Percentiles rank a stretch among this genome's conserved stretches.
Conservation (phyloP, 1,140 invertebrate species). For the Lutraria rhynchaena region DNA sequence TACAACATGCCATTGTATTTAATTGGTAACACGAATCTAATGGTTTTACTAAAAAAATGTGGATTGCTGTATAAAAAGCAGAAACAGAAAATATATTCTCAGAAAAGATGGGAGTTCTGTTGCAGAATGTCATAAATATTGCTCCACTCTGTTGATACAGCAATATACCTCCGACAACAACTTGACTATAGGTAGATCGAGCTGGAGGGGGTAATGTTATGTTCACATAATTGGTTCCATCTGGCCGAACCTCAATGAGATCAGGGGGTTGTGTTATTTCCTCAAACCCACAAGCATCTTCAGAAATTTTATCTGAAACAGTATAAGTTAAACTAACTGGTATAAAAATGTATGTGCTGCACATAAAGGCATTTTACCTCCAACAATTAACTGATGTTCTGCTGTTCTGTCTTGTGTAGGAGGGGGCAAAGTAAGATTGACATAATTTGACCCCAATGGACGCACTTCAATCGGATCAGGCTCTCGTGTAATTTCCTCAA, state of each 20-base stretch:
- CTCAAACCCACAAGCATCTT: slow-evolving; percentile 81
- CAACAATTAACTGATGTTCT: slow-evolving; percentile 52
- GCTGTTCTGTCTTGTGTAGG: slow-evolving; percentile 2
- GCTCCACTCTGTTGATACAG: no score
- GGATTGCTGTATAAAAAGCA: no score
- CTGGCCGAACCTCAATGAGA: slow-evolving; percentile 73
- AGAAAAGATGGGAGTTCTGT: no score
- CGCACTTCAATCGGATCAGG: slow-evolving; percentile 77
- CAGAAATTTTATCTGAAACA: slow-evolving; percentile 66
- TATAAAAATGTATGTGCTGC: no score
- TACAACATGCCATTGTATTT: no score
- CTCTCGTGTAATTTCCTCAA: slow-evolving; percentile 78
- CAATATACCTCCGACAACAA: slow-evolving; percentile 52
- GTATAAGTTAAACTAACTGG: no score
- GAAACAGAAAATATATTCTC: no score
- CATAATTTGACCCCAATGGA: slow-evolving; percentile 68
- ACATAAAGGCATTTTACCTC: slow-evolving; percentile 37
- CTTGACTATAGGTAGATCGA: neutral
- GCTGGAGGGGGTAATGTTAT: slow-evolving; percentile 67
- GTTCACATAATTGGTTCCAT: slow-evolving; percentile 69
- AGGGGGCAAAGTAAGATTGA: slow-evolving; percentile 73
- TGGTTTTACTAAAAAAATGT: no score
- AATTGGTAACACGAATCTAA: no score
- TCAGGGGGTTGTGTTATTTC: slow-evolving; percentile 78
- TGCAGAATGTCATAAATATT: no score